These are phyloP conservation scores for Euthynnus affinis DNA, from an alignment of 2,797 vertebrate genomes.

Conservation along the genomic window DNA sequence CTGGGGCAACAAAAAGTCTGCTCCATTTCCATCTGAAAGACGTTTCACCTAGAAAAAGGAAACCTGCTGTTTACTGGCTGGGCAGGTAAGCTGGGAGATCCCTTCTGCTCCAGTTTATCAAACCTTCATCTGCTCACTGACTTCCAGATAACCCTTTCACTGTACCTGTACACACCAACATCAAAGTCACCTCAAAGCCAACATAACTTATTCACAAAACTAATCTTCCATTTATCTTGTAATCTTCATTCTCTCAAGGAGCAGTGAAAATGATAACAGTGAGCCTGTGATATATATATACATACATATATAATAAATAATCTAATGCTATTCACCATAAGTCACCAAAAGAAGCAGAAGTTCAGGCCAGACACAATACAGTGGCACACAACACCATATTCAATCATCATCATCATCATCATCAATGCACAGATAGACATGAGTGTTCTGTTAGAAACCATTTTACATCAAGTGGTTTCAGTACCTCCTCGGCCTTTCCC, in stretches of 20 bases:
- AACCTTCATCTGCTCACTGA: conserved; percentile 52
- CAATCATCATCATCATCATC: not conserved
- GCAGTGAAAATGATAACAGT: not conserved
- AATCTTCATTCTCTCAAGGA: conserved; percentile 7
- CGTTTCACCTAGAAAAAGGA: conserved; percentile 41
- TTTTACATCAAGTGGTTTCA: not conserved
- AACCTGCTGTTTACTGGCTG: conserved; percentile 43
- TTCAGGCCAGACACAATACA: no score
- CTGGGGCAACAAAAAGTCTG: conserved; percentile 57
- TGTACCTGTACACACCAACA: conserved; percentile 12
- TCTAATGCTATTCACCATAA: not conserved
- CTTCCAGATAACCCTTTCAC: conserved; percentile 51
- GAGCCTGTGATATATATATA: no score
- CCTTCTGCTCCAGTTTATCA: conserved; percentile 29
- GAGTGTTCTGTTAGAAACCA: not conserved
- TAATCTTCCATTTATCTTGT: conserved; percentile 21
- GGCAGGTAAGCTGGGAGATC: conserved; percentile 32
- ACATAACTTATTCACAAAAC: conserved; percentile 47
- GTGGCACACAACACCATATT: no score
- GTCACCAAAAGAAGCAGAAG: no score
- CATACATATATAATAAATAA: conserved; percentile 6
- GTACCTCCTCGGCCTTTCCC: not conserved
- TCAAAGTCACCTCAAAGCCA: conserved; percentile 57
- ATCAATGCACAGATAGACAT: not conserved
- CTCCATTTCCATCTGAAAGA: conserved; percentile 80